Evolutionary conservation across 1,140 invertebrate species (phyloP).

Genomic region (Lanistes nyassanus): DNA sequence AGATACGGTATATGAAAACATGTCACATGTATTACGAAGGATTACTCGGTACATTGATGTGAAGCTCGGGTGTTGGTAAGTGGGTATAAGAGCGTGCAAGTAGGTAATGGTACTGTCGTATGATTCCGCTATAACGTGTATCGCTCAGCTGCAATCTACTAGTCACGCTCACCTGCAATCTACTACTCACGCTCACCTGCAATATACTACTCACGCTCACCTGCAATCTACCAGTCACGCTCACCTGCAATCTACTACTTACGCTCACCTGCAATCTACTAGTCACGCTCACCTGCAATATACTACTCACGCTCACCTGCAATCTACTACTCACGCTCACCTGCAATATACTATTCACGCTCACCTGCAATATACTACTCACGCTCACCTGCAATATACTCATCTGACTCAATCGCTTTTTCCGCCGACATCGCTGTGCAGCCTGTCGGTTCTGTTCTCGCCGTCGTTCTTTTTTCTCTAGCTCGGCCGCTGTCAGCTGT

Average conservation of each 20-base stretch:
- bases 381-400: slow-evolving; percentile 26
- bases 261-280: slow-evolving; percentile 14
- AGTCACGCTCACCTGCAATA: not conserved
- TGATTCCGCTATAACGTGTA: too few species aligned
- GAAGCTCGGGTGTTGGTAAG: too few species aligned
- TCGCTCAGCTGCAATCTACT: too few species aligned
- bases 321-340: slow-evolving; percentile 1
- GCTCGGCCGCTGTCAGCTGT: slow-evolving; percentile 28
- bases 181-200: not conserved
- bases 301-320: not conserved
- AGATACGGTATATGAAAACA: too few species aligned
- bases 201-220: not conserved
- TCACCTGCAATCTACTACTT: slow-evolving; percentile 19
- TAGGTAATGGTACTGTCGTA: too few species aligned
- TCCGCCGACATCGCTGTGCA: slow-evolving; percentile 34
- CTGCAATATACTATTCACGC: not conserved
- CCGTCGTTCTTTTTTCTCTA: slow-evolving; percentile 31
- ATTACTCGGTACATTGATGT: too few species aligned
- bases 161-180: slow-evolving; percentile 14
- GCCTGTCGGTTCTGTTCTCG: slow-evolving; percentile 38
- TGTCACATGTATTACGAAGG: too few species aligned
- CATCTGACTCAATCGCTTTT: slow-evolving; percentile 34
- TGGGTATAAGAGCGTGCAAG: too few species aligned
- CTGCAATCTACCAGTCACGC: not conserved
- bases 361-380: not conserved